Percentiles rank a stretch among this genome's conserved stretches.
phyloP scores from a whole-genome alignment of 2,113 vertebrate genomes.

The Pipra filicauda region DNA sequence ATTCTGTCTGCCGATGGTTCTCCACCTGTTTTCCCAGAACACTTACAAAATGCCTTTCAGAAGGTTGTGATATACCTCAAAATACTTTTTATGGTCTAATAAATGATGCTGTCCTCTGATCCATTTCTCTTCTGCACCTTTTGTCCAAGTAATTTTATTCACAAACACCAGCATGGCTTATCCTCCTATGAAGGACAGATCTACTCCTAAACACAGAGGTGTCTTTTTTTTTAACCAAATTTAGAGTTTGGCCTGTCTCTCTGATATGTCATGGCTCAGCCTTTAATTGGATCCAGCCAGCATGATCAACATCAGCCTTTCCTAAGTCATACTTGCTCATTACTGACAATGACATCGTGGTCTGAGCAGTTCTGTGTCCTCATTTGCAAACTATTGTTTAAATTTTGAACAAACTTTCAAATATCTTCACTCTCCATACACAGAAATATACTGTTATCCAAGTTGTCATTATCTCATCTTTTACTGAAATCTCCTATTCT shows the following conservation, averaged over 20 bases:
- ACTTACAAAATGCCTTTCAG: neutral
- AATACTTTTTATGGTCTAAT: neutral
- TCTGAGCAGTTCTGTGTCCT: neutral
- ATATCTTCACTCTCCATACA: neutral
- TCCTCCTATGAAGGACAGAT: neutral
- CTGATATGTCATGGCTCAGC: neutral
- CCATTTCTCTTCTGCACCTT: neutral
- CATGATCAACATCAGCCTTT: neutral
- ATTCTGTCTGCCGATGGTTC: neutral
- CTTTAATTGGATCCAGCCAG: neutral
- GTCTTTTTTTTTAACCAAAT: fast-evolving
- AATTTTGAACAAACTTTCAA: neutral
- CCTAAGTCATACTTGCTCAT: neutral
- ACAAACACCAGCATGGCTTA: neutral
- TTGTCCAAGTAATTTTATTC: neutral
- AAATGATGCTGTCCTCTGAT: neutral
- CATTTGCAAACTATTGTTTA: neutral
- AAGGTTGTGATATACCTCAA: neutral
- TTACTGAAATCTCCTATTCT: neutral
- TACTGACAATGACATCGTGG: neutral
- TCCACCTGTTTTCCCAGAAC: neutral
- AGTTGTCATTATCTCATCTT: neutral
- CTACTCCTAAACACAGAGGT: neutral
- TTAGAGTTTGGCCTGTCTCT: neutral
- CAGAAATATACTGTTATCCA: neutral